phyloP scores from a whole-genome alignment of 2,113 vertebrate genomes.

The Callionymus lyra region DNA sequence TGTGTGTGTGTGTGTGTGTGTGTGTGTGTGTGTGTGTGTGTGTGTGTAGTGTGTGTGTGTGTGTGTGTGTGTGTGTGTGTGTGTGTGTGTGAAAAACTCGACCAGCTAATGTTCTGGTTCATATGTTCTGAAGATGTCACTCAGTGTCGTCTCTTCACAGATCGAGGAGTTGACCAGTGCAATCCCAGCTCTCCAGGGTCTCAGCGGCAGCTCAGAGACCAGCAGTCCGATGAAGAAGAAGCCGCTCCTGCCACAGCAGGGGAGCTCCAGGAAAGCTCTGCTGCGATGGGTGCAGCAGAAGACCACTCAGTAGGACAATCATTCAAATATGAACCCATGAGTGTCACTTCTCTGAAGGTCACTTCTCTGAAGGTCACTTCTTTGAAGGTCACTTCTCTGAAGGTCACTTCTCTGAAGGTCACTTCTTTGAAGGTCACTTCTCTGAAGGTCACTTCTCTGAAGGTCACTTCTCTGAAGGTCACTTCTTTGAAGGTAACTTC shows the following conservation, averaged over 20 bases:
- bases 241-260: conserved; percentile 76
- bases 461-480: conserved; percentile 1
- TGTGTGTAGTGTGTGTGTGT: no score
- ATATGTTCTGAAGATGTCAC: neutral
- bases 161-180: conserved; percentile 94
- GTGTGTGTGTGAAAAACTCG: no score
- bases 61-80: no score
- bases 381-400: conserved; percentile 6
- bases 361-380: neutral
- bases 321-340: no score
- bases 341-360: conserved; percentile 1
- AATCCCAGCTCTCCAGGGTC: conserved; percentile 79
- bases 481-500: no score
- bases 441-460: conserved; percentile 6
- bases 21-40: no score
- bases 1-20: no score
- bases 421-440: neutral
- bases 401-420: conserved; percentile 1
- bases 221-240: conserved; percentile 88
- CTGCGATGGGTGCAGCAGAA: conserved; percentile 92
- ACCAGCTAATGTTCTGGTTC: no score
- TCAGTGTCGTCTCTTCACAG: conserved; percentile 47
- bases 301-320: conserved; percentile 77
- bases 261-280: conserved; percentile 84
- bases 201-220: conserved; percentile 77